These are phyloP conservation scores for Hirtodrosophila confusa DNA, from an alignment of 2,888 invertebrate species.

Conservation along the genomic window DNA sequence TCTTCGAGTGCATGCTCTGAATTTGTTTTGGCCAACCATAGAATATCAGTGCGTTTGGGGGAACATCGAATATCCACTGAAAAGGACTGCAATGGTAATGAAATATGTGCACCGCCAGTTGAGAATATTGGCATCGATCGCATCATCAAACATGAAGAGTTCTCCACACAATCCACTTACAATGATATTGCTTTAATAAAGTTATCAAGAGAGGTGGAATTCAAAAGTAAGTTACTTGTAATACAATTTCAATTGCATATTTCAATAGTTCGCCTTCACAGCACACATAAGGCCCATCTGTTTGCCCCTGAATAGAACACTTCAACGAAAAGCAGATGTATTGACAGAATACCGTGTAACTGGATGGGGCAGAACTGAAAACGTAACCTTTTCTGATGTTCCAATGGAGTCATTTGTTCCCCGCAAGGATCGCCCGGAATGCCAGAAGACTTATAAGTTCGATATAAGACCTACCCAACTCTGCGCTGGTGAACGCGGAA, in stretches of 20 bases:
- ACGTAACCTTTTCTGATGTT: accelerated
- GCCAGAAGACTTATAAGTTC: neutral
- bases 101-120: conserved; percentile 15
- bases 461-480: conserved; percentile 8
- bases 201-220: conserved; percentile 1
- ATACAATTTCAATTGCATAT: neutral
- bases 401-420: conserved; percentile 1
- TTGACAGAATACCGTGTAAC: neutral
- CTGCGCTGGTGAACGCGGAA: conserved; percentile 16
- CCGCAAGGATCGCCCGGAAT: neutral
- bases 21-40: neutral
- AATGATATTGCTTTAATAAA: conserved; percentile 43
- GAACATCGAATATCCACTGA: conserved; percentile 7
- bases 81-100: conserved; percentile 16
- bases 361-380: conserved; percentile 35
- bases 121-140: conserved; percentile 5
- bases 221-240: neutral
- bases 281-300: conserved; percentile 28
- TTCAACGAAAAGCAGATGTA: neutral
- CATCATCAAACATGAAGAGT: conserved; percentile 12
- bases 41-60: conserved; percentile 23
- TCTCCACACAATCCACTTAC: accelerated
- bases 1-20: no score
- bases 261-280: neutral
- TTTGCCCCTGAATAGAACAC: conserved; percentile 27